A percentile compares a stretch with the other conserved stretches of the same genome.
Conservation (phyloP, 1,140 invertebrate genomes). For the Cheumatopsyche charites region DNA sequence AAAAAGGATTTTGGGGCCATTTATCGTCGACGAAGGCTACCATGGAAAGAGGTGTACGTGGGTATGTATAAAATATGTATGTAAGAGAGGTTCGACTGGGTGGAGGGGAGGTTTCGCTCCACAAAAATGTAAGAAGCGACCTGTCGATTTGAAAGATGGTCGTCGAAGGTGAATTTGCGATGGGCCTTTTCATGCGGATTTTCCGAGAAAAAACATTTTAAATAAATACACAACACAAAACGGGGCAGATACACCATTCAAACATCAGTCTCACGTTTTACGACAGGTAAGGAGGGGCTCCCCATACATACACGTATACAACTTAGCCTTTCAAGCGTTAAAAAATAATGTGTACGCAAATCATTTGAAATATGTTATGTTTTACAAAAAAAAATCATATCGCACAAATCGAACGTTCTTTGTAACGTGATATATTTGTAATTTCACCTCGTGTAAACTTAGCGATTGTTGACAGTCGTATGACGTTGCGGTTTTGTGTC, state of each 20-base stretch:
- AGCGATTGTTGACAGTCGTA: not conserved
- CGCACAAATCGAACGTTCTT: not conserved
- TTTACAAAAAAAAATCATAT: too few species aligned
- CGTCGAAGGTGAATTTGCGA: constrained; percentile 45
- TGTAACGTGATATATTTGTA: not conserved
- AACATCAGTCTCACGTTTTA: constrained; percentile 41
- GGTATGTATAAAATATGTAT: too few species aligned
- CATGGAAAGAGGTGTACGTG: not conserved
- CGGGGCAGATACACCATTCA: constrained; percentile 39
- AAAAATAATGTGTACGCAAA: not conserved
- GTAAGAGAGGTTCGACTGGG: not conserved
- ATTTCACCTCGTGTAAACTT: not conserved
- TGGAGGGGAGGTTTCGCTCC: constrained; percentile 4
- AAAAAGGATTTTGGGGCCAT: constrained; percentile 46
- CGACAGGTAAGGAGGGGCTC: constrained; percentile 6
- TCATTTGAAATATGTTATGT: not conserved
- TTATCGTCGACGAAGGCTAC: constrained; percentile 39
- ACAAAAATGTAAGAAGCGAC: constrained; percentile 41
- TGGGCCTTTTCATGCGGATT: constrained; percentile 41
- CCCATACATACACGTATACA: not conserved
- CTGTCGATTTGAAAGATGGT: constrained; percentile 49
- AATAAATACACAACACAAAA: constrained; percentile 42
- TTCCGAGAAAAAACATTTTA: constrained; percentile 33
- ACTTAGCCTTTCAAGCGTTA: constrained; percentile 7
- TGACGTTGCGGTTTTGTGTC: constrained; percentile 30